phyloP scores from a whole-genome alignment of 1,140 invertebrate species.

The Zaprionus davidi region DNA sequence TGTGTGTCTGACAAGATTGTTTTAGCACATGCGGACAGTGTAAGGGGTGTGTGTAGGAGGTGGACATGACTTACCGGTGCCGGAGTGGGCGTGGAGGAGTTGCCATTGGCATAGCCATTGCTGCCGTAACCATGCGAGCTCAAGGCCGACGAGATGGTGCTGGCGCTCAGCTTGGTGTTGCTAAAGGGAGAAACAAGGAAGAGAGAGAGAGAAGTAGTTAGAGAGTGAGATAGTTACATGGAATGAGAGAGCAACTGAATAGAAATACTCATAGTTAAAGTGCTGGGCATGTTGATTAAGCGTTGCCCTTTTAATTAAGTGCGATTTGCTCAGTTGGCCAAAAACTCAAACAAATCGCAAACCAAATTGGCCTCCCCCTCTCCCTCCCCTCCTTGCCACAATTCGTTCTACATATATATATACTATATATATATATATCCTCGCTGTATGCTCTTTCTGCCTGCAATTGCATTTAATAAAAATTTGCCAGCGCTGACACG shows the following conservation, averaged over 20 bases:
- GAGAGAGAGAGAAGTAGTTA: not conserved
- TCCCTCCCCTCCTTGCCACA: not conserved
- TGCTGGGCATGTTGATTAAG: not conserved
- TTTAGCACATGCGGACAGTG: conserved; percentile 56
- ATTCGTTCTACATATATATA: not conserved
- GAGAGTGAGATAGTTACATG: not conserved
- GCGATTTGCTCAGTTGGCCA: conserved; percentile 54
- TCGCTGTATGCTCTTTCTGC: conserved; percentile 12
- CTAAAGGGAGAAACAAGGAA: conserved; percentile 41
- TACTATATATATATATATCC: not conserved
- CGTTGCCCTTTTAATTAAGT: conserved; percentile 65
- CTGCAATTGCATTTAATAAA: conserved; percentile 76
- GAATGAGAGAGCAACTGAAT: not conserved
- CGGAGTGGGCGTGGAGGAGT: conserved; percentile 67
- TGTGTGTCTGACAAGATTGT: conserved; percentile 58
- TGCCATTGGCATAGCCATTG: conserved; percentile 76
- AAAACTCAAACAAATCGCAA: conserved; percentile 64
- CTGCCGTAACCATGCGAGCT: conserved; percentile 72
- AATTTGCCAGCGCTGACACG: conserved; percentile 55
- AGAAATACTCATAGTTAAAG: not conserved
- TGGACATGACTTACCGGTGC: conserved; percentile 67
- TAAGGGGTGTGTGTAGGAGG: conserved; percentile 22
- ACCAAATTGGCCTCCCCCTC: conserved; percentile 42
- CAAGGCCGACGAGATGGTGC: conserved; percentile 81
- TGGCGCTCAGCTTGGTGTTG: conserved; percentile 82